Conservation (phyloP, 2,113 vertebrate genomes). For the Upupa epops region DNA sequence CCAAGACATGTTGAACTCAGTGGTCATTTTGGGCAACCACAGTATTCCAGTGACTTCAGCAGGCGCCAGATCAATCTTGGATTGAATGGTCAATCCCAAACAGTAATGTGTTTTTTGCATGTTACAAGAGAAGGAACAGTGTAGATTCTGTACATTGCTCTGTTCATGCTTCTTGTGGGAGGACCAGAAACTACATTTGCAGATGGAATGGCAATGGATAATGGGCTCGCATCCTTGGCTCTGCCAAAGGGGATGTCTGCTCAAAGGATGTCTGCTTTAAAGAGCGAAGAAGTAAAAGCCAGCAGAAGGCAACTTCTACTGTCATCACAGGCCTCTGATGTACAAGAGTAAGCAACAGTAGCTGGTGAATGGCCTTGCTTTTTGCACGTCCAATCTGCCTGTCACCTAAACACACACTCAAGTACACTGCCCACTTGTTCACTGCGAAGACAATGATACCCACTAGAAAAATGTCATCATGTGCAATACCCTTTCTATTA, state of each 20-base stretch:
- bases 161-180: background rate
- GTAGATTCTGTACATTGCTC: background rate
- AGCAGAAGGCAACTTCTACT: background rate
- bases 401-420: background rate
- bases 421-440: background rate
- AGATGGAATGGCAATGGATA: background rate
- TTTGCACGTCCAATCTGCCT: background rate
- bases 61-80: background rate
- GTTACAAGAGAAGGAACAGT: background rate
- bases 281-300: background rate
- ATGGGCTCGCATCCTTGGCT: background rate
- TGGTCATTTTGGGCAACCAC: background rate
- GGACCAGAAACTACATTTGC: background rate
- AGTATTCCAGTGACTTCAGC: background rate
- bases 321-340: background rate
- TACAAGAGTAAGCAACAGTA: background rate
- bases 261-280: background rate
- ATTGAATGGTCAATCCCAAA: background rate
- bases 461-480: background rate
- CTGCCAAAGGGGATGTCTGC: background rate
- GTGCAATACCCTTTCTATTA: constrained; percentile 15
- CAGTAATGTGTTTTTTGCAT: background rate
- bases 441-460: background rate
- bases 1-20: background rate
- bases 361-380: background rate